Conservation (phyloP, 2,888 invertebrate genomes). For the Archips xylosteana region DNA sequence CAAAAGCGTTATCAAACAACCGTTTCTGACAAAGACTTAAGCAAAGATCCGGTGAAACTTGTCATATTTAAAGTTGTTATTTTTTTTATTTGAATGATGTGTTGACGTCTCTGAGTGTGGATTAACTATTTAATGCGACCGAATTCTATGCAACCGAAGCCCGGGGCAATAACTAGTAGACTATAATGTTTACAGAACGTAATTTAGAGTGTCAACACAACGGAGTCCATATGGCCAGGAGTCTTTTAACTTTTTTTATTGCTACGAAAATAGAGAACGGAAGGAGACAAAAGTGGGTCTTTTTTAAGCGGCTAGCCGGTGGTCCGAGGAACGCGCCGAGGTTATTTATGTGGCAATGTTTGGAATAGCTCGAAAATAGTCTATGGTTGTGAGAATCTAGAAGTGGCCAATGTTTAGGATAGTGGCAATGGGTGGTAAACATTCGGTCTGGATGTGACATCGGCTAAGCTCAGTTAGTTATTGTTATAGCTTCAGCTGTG, state of each 20-base stretch:
- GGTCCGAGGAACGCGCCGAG: slow-evolving; percentile 58
- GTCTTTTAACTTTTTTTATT: slow-evolving; percentile 63
- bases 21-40: too few species aligned
- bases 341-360: slow-evolving; percentile 46
- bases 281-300: slow-evolving; percentile 72
- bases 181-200: slow-evolving; percentile 35
- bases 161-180: background rate
- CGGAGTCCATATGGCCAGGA: slow-evolving; percentile 69
- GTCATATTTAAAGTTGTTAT: too few species aligned
- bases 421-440: background rate
- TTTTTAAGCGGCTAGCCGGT: slow-evolving; percentile 67
- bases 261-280: slow-evolving; percentile 65
- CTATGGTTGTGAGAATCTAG: background rate
- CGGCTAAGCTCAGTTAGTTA: background rate
- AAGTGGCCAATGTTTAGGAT: slow-evolving; percentile 15
- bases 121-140: too few species aligned
- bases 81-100: too few species aligned
- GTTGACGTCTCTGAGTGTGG: too few species aligned
- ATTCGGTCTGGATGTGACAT: slow-evolving; percentile 1
- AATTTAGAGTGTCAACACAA: slow-evolving; percentile 51
- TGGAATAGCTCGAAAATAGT: slow-evolving; percentile 30
- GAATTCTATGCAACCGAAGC: too few species aligned
- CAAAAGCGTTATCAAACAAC: too few species aligned
- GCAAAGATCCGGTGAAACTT: too few species aligned
- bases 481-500: background rate